Evolutionary conservation across 1,140 invertebrate genomes (phyloP).

Genomic region (Cydia strobilella): DNA sequence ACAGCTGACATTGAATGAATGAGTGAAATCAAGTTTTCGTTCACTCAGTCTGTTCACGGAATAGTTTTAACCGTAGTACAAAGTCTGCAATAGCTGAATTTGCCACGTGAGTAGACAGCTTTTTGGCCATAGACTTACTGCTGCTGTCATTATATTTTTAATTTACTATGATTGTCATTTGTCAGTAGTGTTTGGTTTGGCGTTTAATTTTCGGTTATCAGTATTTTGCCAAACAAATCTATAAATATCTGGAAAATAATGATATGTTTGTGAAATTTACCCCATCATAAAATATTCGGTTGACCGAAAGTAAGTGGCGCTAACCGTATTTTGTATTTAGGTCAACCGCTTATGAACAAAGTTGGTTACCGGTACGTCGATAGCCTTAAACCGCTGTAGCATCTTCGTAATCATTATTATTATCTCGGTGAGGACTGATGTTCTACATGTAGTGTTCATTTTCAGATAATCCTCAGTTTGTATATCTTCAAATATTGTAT

Average conservation of each 20-base stretch:
- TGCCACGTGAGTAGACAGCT: neutral
- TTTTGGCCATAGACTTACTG: conserved; percentile 16
- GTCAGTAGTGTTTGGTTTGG: conserved; percentile 59
- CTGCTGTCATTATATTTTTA: conserved; percentile 33
- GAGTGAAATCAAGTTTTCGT: neutral
- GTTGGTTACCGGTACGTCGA: conserved; percentile 78
- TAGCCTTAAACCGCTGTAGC: conserved; percentile 38
- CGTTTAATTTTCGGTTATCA: conserved; percentile 51
- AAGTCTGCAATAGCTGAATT: neutral
- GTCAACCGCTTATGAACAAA: conserved; percentile 54
- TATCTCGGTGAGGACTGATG: conserved; percentile 30
- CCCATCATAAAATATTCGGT: conserved; percentile 41
- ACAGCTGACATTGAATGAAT: neutral
- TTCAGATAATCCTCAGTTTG: conserved; percentile 39
- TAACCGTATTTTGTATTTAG: conserved; percentile 64
- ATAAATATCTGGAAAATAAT: conserved; percentile 57
- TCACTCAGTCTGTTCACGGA: neutral
- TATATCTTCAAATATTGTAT: conserved; percentile 44
- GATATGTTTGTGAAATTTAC: conserved; percentile 52
- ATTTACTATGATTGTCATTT: conserved; percentile 39
- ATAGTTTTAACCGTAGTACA: neutral
- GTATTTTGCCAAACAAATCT: conserved; percentile 57
- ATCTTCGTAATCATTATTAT: conserved; percentile 47
- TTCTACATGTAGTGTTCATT: conserved; percentile 31
- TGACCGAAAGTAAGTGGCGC: conserved; percentile 39